phyloP scores from a whole-genome alignment of 37 sponge, comb jelly and placozoan genomes.

The Diacarnus erythraeanus region DNA sequence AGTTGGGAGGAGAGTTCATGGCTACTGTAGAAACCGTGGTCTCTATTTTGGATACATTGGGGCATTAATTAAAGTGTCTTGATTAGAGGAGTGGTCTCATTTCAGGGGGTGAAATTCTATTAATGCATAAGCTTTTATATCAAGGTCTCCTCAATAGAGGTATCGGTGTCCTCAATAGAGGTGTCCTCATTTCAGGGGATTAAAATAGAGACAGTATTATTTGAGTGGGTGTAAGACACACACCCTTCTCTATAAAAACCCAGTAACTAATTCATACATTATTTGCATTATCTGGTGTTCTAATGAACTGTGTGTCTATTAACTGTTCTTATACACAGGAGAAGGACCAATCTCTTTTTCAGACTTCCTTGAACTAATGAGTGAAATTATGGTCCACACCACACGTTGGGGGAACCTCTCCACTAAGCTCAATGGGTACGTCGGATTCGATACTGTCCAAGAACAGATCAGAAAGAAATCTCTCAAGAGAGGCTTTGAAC shows the following conservation, averaged over 20 bases:
- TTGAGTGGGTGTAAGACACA: too few species aligned
- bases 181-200: too few species aligned
- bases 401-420: slow-evolving; percentile 92
- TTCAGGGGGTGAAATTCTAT: too few species aligned
- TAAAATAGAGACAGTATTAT: too few species aligned
- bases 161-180: too few species aligned
- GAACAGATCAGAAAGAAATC: slow-evolving; percentile 90
- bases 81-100: too few species aligned
- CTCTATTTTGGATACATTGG: too few species aligned
- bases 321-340: neutral
- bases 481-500: slow-evolving; percentile 91
- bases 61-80: too few species aligned
- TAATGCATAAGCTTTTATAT: too few species aligned
- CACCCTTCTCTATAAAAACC: too few species aligned
- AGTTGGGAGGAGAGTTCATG: neutral
- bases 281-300: neutral
- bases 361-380: slow-evolving; percentile 90
- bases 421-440: slow-evolving; percentile 89
- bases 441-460: slow-evolving; percentile 96
- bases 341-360: slow-evolving; percentile 72
- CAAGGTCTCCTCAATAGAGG: too few species aligned
- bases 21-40: neutral
- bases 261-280: too few species aligned
- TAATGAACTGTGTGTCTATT: neutral
- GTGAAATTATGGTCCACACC: slow-evolving; percentile 81